Evolutionary conservation across 2,797 vertebrate genomes (phyloP).

Genomic region (Gambelia wislizenii): DNA sequence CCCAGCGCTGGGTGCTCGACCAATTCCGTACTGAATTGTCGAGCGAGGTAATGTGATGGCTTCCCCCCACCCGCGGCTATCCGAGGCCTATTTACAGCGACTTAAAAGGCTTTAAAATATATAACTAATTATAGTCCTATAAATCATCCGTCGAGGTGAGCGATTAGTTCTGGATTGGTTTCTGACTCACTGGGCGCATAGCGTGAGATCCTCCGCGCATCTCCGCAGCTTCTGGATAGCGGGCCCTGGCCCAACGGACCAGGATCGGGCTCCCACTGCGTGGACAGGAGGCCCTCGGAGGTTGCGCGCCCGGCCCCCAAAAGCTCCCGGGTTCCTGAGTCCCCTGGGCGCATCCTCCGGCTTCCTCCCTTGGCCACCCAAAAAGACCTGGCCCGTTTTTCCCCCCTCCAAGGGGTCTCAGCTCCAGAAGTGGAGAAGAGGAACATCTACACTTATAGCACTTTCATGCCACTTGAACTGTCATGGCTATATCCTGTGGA

Average conservation of each 20-base stretch:
- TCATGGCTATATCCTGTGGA: too few relatives aligned
- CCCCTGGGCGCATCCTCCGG: too few relatives aligned
- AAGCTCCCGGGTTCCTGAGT: background rate
- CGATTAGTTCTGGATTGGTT: slow-evolving; percentile 60
- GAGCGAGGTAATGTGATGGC: background rate
- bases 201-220: slow-evolving; percentile 38
- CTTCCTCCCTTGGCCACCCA: slow-evolving; percentile 37
- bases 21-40: background rate
- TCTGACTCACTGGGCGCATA: slow-evolving; percentile 70
- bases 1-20: background rate
- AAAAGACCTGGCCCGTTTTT: slow-evolving; percentile 54
- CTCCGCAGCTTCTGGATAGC: background rate
- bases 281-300: background rate
- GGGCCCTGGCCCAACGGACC: too few relatives aligned
- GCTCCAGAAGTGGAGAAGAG: background rate
- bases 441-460: too few relatives aligned
- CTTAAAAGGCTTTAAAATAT: slow-evolving; percentile 70
- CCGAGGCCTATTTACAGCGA: slow-evolving; percentile 64
- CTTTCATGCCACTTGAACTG: too few relatives aligned
- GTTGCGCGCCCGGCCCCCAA: background rate
- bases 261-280: too few relatives aligned
- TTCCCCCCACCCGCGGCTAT: background rate
- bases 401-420: slow-evolving; percentile 36
- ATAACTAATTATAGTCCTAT: slow-evolving; percentile 79
- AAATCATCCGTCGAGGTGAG: slow-evolving; percentile 74